phyloP scores from a whole-genome alignment of 2,888 invertebrate genomes.

The Orchestes rusci region DNA sequence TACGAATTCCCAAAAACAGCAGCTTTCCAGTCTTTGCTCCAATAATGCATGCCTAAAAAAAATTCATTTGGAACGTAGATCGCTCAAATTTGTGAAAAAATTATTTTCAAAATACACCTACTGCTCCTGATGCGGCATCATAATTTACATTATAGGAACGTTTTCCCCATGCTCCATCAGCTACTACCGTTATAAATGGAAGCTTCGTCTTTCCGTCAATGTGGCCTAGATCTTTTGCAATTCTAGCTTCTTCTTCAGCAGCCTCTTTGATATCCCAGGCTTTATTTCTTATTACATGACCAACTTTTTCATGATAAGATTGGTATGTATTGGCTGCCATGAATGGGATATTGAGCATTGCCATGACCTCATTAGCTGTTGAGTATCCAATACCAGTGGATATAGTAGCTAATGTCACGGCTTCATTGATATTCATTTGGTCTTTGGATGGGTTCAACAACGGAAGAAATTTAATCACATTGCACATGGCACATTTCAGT shows the following conservation, averaged over 20 bases:
- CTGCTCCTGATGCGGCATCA: constrained; percentile 25
- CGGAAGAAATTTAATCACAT: not conserved
- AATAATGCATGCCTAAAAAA: not conserved
- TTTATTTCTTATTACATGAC: constrained; percentile 5
- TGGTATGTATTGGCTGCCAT: constrained; percentile 9
- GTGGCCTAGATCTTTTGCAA: constrained; percentile 5
- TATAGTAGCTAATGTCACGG: constrained; percentile 7
- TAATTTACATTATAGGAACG: constrained; percentile 7
- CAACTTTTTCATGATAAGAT: constrained; percentile 9
- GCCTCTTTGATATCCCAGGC: constrained; percentile 9
- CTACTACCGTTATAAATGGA: constrained; percentile 26
- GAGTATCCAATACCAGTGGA: constrained; percentile 12
- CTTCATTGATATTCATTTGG: not conserved
- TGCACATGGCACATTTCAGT: constrained; percentile 2
- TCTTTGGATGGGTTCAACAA: not conserved
- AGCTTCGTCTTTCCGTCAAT: constrained; percentile 5
- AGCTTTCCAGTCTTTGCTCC: constrained; percentile 18
- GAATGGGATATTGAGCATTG: constrained; percentile 12
- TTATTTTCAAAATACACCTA: constrained; percentile 7
- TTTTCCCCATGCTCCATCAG: constrained; percentile 5
- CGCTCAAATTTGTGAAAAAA: not conserved
- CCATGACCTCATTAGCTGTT: not conserved
- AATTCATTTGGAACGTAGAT: not conserved
- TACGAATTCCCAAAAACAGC: constrained; percentile 23
- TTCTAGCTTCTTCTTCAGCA: constrained; percentile 10